Conservation (phyloP, 37 sponge, comb jelly and placozoan genomes). For the Ephydatia muelleri region DNA sequence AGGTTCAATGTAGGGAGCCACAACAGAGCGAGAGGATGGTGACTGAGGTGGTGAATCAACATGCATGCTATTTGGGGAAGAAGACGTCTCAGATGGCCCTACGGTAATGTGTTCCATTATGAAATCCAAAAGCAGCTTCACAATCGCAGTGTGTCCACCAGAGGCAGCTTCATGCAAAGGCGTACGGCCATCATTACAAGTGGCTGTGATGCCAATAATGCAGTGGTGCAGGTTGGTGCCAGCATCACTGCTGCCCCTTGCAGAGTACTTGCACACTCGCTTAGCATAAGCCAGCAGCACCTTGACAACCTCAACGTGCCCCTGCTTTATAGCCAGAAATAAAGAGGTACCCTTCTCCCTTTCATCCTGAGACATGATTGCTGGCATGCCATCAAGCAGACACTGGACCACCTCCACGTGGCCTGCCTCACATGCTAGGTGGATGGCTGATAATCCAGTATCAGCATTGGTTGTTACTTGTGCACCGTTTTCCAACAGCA, state of each 20-base stretch:
- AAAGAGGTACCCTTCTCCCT: constrained; percentile 54
- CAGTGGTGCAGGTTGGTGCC: neutral
- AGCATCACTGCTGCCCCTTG: neutral
- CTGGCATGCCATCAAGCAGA: constrained; percentile 54
- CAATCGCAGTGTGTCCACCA: constrained; percentile 44
- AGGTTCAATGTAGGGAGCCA: constrained; percentile 52
- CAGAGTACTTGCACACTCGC: neutral
- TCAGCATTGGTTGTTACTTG: constrained; percentile 23
- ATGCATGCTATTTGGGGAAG: neutral
- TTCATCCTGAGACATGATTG: constrained; percentile 46
- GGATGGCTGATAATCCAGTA: constrained; percentile 65
- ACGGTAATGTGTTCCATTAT: neutral
- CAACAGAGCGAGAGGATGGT: neutral
- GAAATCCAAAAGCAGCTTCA: constrained; percentile 40
- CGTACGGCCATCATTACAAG: constrained; percentile 15
- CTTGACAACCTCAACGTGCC: constrained; percentile 45
- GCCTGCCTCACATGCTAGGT: constrained; percentile 44
- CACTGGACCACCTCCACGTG: constrained; percentile 40
- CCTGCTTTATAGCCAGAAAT: constrained; percentile 60
- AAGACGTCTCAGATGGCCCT: neutral
- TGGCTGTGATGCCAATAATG: constrained; percentile 34
- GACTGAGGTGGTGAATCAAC: neutral
- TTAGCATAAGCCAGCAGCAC: constrained; percentile 55
- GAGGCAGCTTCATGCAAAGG: constrained; percentile 70
- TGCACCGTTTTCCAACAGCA: constrained; percentile 49